Base-by-base conservation (phyloP, 2,797 vertebrate genomes). In the Oryzias dopingdopingensis region DNA sequence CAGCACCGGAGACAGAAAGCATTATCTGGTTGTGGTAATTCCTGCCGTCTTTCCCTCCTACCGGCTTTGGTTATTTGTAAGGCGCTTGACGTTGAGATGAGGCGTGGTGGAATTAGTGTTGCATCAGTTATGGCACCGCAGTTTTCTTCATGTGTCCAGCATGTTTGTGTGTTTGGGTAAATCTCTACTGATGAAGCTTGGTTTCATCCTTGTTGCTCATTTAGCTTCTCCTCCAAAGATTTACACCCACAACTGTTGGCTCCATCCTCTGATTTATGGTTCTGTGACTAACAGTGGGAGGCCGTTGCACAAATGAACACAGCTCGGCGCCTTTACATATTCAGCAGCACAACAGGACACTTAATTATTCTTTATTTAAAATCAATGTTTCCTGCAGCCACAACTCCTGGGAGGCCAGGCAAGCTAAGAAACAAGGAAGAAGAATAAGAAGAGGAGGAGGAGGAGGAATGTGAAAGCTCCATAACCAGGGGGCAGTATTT, bases 281-380 rank as follows among this genome's bases (percentile, higher is more conserved):
- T 13, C 67, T 42, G 22, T 26, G 24, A 22, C 16, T 24, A 53
- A 70, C 72, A 55, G 77, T 57, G 62, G 81, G 81, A 74, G 76
- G 55, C 74, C 66, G 44, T 46, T 29, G 40, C 42, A 45, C 62
- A 60, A 58, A 73, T 43, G 53, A 69, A 57, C 63, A 45, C 22
- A 69, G 53, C 74, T 23, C 12, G 20, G 55, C 59, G n/a, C 69
- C 49, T 56, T 77, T 74, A 60, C 59, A 67, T 67, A 77, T 82
- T 82, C 72, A 79, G 67, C 72, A 45, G 57, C 59, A 69, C 74
- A 72, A 79, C 81, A 70, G 74, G 75, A 75, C 67, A 68, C 79
- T 86, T 86, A 79, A 88, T 90, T 89, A 81, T 81, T 70, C 77
- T 80, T 84, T 76, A 87, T 88, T 81, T 75, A 57, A 72, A 87